Evolutionary conservation across 2,888 invertebrate species (phyloP), one percentile per base, ranked within the genome.

Genomic region (Euzophera pinguis): DNA sequence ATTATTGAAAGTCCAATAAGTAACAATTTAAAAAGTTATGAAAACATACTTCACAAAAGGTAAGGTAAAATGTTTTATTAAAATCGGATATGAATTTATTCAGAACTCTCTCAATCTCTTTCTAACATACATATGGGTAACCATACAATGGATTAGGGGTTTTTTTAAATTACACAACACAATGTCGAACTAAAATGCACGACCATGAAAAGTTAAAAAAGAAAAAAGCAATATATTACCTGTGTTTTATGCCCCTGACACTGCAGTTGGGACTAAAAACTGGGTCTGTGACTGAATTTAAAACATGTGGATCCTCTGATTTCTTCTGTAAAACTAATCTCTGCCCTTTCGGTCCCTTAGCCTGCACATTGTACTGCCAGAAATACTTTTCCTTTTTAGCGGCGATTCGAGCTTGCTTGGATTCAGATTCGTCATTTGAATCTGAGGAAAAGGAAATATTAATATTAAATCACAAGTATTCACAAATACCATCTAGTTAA

Each of bases 311-410:
- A 89, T 99, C 98, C 73, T 96, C 96, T 38, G 95, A 93, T 73
- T 96, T 95, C 48, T 95, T 94, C 81, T 96, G 95, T 67, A 97
- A 92, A 47, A 96, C 94, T 57, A 97, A 90, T 59, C 97, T 91
- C 80, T 98, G 97, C 39, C 98, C 98, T 88, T 99, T 98, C 4
- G 99, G 98, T 1, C 99, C 98, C 86, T 99, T 98, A 1, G 98
- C 96, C 86, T 99, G 99, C 0, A 98, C 97, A 90, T 99, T 99
- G 82, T 99, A 99, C 81, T 99, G 99, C 99, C 99, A 99, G 81
- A 99, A 99, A 84, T 92, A 98, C 57, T 95, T 92, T 73, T 97
- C 97, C 65, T 94, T 96, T 79, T 96, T 96, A 49, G 86, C 80
- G 58, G 63, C 73, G 27, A 74, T 74, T 10, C 88, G 73, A 16